Base-by-base conservation (phyloP, 2,888 invertebrate species). In the Torymus texanus region DNA sequence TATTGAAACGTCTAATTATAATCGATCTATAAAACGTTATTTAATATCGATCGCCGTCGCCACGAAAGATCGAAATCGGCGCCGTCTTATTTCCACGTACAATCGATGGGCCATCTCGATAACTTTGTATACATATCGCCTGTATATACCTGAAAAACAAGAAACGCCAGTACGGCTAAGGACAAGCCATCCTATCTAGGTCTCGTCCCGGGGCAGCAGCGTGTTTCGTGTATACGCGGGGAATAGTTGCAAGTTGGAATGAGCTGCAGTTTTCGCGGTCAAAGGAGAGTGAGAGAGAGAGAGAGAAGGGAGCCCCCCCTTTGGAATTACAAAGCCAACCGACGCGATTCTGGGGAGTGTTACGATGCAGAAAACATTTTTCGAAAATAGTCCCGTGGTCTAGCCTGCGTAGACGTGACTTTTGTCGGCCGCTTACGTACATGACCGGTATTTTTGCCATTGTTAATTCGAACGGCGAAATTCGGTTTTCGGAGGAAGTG, bases 191-290 rank as follows among this genome's bases (percentile, higher is more conserved):
- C 71, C 80, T 77, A 82, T 82, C 75, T 81, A 79, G 76, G 79
- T 63, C 79, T 77, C 61, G 71, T 72, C 72, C 63, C 70, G 62
- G 58, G 56, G 55, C 18, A 68, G 41, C 41, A 41, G 41, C 41
- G 41, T 8, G 24, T 65, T 76, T 71, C 63, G 18, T 72, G 78
- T 65, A 41, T 70, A 83, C 41, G 41, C 41, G 41, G 81, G 82
- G 83, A 86, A 88, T 87, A 89, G 84, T 86, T 88, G 89, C 88
- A 88, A 89, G 88, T 84, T 88, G 86, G 87, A 87, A 86, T 89
- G 89, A 90, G 83, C 88, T 85, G 88, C 87, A 86, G 82, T 88
- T 89, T 88, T 86, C 84, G 83, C 84, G 84, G 85, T 87, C 86
- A 86, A 87, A 85, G 84, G 84, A 85, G 86, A 87, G 86, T 21